These are phyloP conservation scores for Rugalucina vietnamica DNA, from an alignment of 2,888 invertebrate genomes.

Conservation along the genomic window DNA sequence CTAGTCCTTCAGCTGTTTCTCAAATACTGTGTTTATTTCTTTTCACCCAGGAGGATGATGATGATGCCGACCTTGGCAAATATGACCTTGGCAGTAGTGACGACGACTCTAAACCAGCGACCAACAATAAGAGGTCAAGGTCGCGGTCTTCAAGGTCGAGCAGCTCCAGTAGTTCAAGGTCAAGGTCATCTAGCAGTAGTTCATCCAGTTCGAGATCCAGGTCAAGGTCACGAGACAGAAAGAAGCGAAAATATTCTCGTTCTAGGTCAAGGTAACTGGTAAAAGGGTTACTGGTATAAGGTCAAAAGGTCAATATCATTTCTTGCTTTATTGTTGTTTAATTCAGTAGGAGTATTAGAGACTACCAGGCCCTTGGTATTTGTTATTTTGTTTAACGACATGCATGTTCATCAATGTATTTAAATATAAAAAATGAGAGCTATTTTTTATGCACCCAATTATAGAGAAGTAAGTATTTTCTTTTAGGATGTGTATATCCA, in stretches of 20 bases:
- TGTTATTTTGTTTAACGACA: no score
- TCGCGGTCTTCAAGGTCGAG: constrained; percentile 67
- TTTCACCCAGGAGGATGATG: constrained; percentile 71
- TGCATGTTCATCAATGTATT: no score
- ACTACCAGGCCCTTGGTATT: constrained; percentile 1
- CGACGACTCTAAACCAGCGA: constrained; percentile 73
- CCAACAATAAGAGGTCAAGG: constrained; percentile 49
- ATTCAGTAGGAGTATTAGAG: not conserved
- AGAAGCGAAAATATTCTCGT: constrained; percentile 64
- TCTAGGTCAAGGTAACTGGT: constrained; percentile 82
- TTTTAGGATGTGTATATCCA: no score
- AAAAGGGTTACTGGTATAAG: constrained; percentile 64
- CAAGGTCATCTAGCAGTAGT: constrained; percentile 68
- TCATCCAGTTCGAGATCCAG: constrained; percentile 63
- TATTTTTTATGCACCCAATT: no score
- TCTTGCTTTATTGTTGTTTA: constrained; percentile 41
- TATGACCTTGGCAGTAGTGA: constrained; percentile 91
- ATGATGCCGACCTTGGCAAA: constrained; percentile 88
- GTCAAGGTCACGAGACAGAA: constrained; percentile 58
- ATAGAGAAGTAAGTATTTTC: no score
- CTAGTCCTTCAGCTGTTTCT: not conserved
- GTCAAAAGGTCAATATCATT: constrained; percentile 77
- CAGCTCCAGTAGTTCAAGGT: constrained; percentile 64
- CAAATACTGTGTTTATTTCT: not conserved
- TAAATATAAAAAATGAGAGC: no score